These are phyloP conservation scores for Panurus biarmicus DNA, from an alignment of 2,113 vertebrate genomes.

Conservation along the genomic window DNA sequence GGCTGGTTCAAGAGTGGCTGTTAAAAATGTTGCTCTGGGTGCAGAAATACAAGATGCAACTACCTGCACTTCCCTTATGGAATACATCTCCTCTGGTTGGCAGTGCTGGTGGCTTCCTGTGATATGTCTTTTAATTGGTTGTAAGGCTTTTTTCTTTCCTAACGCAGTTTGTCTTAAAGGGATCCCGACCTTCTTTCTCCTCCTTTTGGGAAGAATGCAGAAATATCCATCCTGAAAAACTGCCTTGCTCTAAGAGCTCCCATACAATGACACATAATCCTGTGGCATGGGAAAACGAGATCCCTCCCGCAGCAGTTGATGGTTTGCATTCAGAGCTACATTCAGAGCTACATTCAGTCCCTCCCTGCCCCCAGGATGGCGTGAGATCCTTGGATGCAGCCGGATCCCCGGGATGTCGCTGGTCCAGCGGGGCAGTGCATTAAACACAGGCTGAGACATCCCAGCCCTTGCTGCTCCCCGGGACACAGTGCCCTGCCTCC, in stretches of 20 bases:
- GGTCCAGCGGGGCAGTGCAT: rapidly evolving
- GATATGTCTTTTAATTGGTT: neutral
- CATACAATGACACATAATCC: neutral
- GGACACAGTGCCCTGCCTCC: neutral
- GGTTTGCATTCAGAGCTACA: neutral
- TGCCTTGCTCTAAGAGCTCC: neutral
- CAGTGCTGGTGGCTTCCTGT: neutral
- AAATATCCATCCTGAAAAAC: neutral
- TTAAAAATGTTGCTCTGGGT: conserved; percentile 4
- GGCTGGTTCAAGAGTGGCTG: neutral
- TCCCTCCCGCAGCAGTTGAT: neutral
- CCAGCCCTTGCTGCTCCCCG: neutral
- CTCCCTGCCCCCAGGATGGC: neutral
- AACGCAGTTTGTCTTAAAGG: neutral
- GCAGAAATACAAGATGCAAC: neutral
- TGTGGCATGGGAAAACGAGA: neutral
- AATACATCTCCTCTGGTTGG: neutral
- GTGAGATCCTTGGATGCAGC: neutral
- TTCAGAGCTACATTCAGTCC: neutral
- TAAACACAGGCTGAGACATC: neutral
- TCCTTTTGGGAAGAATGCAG: neutral
- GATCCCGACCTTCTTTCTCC: neutral
- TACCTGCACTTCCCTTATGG: neutral
- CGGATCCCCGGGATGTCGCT: neutral
- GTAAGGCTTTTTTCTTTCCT: neutral